phyloP scores from a whole-genome alignment of 35 echinoderm and acorn worm species.

The Anneissia japonica region DNA sequence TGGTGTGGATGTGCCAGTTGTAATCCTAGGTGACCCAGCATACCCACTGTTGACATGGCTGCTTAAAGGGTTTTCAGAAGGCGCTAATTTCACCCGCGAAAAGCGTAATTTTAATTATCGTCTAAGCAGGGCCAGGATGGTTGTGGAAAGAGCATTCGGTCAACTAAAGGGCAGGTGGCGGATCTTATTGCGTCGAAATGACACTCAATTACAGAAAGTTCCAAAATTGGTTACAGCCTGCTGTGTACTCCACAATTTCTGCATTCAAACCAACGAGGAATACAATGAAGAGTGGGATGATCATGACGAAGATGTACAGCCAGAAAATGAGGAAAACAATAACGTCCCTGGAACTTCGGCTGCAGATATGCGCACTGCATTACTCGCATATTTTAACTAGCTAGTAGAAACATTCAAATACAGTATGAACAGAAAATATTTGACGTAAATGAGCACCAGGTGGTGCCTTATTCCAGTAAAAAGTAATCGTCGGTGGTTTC shows the following conservation, averaged over 20 bases:
- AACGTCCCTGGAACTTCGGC: no score
- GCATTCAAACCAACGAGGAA: background rate
- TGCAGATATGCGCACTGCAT: no score
- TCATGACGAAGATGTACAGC: background rate
- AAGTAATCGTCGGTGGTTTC: no score
- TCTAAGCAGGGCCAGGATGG: background rate
- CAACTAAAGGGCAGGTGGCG: constrained; percentile 14
- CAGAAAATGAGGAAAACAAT: no score
- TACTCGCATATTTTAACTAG: no score
- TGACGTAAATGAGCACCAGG: no score
- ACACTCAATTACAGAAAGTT: background rate
- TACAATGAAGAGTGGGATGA: background rate
- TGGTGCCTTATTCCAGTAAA: no score
- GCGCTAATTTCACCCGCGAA: background rate
- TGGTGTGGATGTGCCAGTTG: background rate
- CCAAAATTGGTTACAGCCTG: background rate
- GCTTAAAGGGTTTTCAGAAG: background rate
- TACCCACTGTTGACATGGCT: background rate
- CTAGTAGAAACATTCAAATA: no score
- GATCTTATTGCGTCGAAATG: background rate
- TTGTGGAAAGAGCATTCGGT: constrained; percentile 13
- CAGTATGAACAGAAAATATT: no score
- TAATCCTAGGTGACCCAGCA: background rate
- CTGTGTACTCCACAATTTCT: constrained; percentile 11
- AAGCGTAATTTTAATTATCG: background rate